These are phyloP conservation scores for Mesocentrotus franciscanus DNA, from an alignment of 53 echinoderm and acorn worm genomes.

Conservation along the genomic window DNA sequence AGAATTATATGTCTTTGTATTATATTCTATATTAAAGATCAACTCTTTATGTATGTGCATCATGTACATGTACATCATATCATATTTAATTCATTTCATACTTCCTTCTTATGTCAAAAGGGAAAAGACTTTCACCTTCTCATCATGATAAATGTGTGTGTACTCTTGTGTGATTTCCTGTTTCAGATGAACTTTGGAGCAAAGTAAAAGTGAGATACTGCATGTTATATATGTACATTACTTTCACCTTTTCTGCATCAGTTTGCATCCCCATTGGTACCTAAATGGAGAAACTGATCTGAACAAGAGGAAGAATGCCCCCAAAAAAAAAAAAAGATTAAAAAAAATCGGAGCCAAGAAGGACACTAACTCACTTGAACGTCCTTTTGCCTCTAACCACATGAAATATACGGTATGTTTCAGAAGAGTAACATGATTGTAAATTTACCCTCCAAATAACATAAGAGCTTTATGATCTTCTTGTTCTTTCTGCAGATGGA, in stretches of 20 bases:
- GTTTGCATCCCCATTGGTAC: too few relatives aligned
- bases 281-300: too few relatives aligned
- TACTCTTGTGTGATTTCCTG: not conserved
- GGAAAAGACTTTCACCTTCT: not conserved
- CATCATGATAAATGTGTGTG: not conserved
- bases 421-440: not conserved
- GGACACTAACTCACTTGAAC: not conserved
- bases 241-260: too few relatives aligned
- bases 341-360: too few relatives aligned
- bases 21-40: too few relatives aligned
- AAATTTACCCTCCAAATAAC: not conserved
- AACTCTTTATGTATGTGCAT: too few relatives aligned
- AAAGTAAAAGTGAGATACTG: too few relatives aligned
- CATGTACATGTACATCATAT: too few relatives aligned
- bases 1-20: too few relatives aligned
- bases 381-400: not conserved
- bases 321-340: too few relatives aligned
- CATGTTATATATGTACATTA: not conserved
- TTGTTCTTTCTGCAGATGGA: constrained; percentile 78
- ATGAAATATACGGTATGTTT: not conserved
- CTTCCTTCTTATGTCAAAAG: not conserved
- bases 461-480: not conserved
- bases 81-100: too few relatives aligned
- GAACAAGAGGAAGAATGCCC: too few relatives aligned
- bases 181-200: not conserved